A percentile compares a stretch with the other conserved stretches of the same genome.
Conservation (phyloP, 2,113 vertebrate genomes). For the Ranitomeya variabilis region DNA sequence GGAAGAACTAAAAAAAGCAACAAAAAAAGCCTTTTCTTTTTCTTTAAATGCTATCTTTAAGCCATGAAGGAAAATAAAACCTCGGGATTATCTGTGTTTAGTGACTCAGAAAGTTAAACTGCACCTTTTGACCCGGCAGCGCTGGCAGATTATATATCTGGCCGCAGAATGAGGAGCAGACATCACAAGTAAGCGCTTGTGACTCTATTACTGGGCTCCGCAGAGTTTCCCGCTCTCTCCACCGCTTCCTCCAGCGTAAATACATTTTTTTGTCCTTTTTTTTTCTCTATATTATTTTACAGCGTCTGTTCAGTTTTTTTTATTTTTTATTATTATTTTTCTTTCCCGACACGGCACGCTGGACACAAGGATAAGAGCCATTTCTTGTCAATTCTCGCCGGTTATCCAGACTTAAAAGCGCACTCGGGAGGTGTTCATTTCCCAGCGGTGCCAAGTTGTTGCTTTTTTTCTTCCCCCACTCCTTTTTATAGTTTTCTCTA, state of each 20-base stretch:
- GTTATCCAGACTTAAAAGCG: not conserved
- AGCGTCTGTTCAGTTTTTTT: not conserved
- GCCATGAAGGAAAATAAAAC: not conserved
- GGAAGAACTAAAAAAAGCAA: not conserved
- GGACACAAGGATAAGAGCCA: not conserved
- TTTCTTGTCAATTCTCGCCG: not conserved
- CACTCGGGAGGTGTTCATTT: slow-evolving; percentile 11
- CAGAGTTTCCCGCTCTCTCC: not conserved
- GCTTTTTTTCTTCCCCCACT: slow-evolving; percentile 10
- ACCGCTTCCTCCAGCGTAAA: not conserved
- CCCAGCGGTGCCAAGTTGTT: not conserved
- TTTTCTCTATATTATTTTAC: not conserved
- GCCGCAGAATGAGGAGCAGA: not conserved
- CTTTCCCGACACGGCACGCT: not conserved
- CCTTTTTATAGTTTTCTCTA: slow-evolving; percentile 14
- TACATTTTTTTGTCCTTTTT: not conserved
- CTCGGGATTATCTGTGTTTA: not conserved
- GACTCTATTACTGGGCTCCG: slow-evolving; percentile 18
- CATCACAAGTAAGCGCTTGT: not conserved
- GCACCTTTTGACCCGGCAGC: not conserved
- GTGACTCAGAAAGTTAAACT: not conserved
- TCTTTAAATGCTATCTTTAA: not conserved
- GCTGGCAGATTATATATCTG: not conserved
- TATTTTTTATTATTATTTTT: not conserved
- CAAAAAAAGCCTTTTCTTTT: not conserved